Conservation (phyloP, 35 echinoderm and acorn worm genomes). For the Apostichopus japonicus region DNA sequence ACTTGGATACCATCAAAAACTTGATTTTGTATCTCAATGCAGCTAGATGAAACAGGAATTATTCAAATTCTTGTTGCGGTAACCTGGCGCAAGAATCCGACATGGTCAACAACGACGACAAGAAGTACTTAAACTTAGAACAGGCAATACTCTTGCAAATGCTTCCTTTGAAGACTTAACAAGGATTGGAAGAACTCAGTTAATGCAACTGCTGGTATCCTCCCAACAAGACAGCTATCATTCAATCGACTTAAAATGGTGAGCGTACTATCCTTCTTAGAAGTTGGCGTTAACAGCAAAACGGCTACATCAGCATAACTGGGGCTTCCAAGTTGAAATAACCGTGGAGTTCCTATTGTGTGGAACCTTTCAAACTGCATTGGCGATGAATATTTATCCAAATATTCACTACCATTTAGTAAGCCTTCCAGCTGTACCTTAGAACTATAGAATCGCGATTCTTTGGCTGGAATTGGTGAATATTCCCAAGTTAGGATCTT, state of each 20-base stretch:
- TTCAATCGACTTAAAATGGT: not conserved
- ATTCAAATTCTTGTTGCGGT: constrained; percentile 39
- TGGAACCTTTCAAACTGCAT: constrained; percentile 44
- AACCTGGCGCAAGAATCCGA: constrained; percentile 2
- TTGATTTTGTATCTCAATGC: constrained; percentile 48
- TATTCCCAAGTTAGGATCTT: not conserved
- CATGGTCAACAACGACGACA: constrained; percentile 51
- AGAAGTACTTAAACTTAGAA: constrained; percentile 48
- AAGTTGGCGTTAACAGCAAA: not conserved
- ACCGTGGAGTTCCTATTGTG: constrained; percentile 64
- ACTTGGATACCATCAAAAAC: constrained; percentile 7
- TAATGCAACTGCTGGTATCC: not conserved
- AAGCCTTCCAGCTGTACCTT: not conserved
- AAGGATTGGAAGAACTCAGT: constrained; percentile 24
- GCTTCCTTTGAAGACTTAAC: not conserved
- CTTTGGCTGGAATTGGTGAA: not conserved
- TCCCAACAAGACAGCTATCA: not conserved
- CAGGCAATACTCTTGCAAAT: constrained; percentile 23
- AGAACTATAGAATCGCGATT: not conserved
- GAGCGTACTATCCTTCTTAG: not conserved
- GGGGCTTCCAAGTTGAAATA: constrained; percentile 64
- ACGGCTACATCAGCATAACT: constrained; percentile 39
- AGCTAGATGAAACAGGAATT: constrained; percentile 56
- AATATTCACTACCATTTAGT: not conserved
- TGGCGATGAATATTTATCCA: not conserved